Percentiles rank a stretch among this genome's conserved stretches.
Evolutionary conservation across 2,888 invertebrate genomes (phyloP).

Genomic region (Trissonchulus latispiculum): DNA sequence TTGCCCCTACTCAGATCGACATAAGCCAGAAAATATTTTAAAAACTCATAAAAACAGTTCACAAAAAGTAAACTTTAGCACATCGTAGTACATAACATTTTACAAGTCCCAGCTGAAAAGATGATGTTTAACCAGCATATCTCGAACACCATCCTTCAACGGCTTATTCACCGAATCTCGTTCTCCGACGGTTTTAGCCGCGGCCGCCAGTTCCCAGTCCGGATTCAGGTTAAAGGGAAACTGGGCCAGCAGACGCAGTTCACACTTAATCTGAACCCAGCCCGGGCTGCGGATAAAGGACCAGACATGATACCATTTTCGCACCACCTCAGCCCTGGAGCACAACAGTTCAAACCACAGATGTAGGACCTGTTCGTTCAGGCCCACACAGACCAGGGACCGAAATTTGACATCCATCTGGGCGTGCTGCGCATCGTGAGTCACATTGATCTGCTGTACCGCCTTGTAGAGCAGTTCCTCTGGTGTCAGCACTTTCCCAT

Average conservation of each 20-base stretch:
- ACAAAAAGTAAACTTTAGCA: too few species aligned
- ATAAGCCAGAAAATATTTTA: too few species aligned
- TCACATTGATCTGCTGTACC: constrained; percentile 86
- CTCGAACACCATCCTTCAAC: constrained; percentile 61
- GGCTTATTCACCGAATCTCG: constrained; percentile 37
- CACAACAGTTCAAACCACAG: constrained; percentile 67
- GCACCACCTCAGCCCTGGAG: constrained; percentile 67
- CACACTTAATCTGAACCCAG: constrained; percentile 98
- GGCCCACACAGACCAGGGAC: constrained; percentile 82
- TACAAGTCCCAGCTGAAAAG: constrained; percentile 90
- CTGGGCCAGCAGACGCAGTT: constrained; percentile 77
- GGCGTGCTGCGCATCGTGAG: constrained; percentile 87
- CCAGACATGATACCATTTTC: constrained; percentile 73
- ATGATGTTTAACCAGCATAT: constrained; percentile 98
- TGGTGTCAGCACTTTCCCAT: constrained; percentile 94
- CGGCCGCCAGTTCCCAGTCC: constrained; percentile 69
- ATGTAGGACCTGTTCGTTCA: constrained; percentile 54
- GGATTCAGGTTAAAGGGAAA: constrained; percentile 92
- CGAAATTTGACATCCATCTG: constrained; percentile 98
- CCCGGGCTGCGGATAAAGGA: constrained; percentile 83
- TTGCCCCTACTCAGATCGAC: too few species aligned
- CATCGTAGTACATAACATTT: too few species aligned
- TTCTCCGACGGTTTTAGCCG: constrained; percentile 24
- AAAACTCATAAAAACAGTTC: too few species aligned
- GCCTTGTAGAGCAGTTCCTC: constrained; percentile 69